These are phyloP conservation scores for Drosophila parvula DNA, from an alignment of 1,140 invertebrate genomes.

Conservation along the genomic window DNA sequence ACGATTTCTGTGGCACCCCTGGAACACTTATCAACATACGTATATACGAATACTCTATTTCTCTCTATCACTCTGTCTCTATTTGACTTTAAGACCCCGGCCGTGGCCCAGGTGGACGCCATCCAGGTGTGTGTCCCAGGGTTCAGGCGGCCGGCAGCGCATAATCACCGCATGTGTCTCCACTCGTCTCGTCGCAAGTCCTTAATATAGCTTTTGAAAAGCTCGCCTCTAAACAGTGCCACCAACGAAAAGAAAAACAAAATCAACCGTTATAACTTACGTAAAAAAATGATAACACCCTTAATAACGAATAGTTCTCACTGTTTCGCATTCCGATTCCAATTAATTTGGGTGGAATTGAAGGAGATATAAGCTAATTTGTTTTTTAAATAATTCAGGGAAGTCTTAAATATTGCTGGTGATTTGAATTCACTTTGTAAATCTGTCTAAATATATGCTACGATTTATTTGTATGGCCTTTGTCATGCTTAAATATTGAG, in stretches of 20 bases:
- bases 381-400: not conserved
- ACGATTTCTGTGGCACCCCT: not conserved
- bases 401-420: too few relatives aligned
- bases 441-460: not conserved
- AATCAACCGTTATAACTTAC: constrained; percentile 62
- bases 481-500: not conserved
- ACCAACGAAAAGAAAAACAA: constrained; percentile 53
- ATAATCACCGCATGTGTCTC: constrained; percentile 82
- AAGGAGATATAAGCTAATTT: not conserved
- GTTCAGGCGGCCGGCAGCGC: constrained; percentile 62
- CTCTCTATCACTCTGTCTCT: constrained; percentile 58
- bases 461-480: not conserved
- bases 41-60: constrained; percentile 65
- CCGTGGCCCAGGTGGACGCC: constrained; percentile 42
- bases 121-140: constrained; percentile 7
- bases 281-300: constrained; percentile 39
- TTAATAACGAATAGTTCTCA: constrained; percentile 6
- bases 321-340: not conserved
- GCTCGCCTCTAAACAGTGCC: constrained; percentile 81
- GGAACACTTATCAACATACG: constrained; percentile 57
- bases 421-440: not conserved
- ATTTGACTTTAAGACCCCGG: constrained; percentile 76
- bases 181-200: constrained; percentile 77
- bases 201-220: constrained; percentile 81
- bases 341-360: not conserved